A percentile compares a stretch with the other conserved stretches of the same genome.
Conservation (phyloP, 2,888 invertebrate genomes). For the Bhutanitis thaidina region DNA sequence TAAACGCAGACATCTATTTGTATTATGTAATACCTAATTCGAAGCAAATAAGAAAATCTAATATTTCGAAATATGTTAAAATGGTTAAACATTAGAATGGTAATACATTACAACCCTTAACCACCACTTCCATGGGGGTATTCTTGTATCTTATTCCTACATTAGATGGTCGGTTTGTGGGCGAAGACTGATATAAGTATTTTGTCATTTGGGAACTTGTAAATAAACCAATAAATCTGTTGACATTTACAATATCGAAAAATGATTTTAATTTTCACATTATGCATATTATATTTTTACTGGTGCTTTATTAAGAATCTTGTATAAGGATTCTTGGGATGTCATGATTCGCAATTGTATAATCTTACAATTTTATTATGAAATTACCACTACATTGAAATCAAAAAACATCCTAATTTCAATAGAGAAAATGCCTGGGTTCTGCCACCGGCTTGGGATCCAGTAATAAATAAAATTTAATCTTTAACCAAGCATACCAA, state of each 20-base stretch:
- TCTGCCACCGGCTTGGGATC: too few species aligned
- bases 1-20: too few species aligned
- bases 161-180: conserved; percentile 19
- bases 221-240: conserved; percentile 51
- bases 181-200: conserved; percentile 46
- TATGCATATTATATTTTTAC: too few species aligned
- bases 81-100: not conserved
- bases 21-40: not conserved
- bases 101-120: conserved; percentile 3
- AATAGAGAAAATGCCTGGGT: too few species aligned
- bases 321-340: too few species aligned
- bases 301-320: too few species aligned
- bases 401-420: too few species aligned
- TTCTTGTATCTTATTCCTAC: conserved; percentile 6
- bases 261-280: conserved; percentile 18
- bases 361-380: too few species aligned
- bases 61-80: conserved; percentile 1
- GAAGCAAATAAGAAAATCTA: not conserved
- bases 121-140: not conserved
- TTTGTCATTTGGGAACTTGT: conserved; percentile 39
- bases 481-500: too few species aligned
- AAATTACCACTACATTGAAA: too few species aligned
- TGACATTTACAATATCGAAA: conserved; percentile 39
- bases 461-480: too few species aligned
- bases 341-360: too few species aligned